Evolutionary conservation across 2,113 vertebrate species (phyloP), one percentile per base, ranked within the genome.

Genomic region (Elephantulus edwardii): DNA sequence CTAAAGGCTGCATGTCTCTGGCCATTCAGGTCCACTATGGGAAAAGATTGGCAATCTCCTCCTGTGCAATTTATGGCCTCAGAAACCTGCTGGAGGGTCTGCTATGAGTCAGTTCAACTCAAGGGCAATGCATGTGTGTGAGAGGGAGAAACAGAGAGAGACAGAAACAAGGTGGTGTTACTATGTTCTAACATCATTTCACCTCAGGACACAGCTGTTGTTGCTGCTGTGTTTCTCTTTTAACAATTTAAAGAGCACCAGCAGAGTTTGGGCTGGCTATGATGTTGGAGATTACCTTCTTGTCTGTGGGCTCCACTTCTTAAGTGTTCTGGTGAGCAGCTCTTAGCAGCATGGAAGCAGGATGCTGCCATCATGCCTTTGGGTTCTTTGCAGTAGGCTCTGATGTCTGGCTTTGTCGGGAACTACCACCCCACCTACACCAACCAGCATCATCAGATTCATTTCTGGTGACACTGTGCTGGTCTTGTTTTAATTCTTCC

Each of bases 191-290:
- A 44, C 30, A 35, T 28, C n/a, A 5, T 38, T 81, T 60, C 35
- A 8, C 12, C n/a, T n/a, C 11, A 16, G 81, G 48, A 68, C 83
- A n/a, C n/a, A 50, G 48, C 48, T 50, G 48, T 16, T 50, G 68
- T 54, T 56, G 54, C 42, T 20, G 64, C 82, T 46, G 4, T 28
- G 54, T 87, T 72, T 94, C 64, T 54, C 35, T 86, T 71, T 80
- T 54, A 22, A 20, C 48, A 8, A 50, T 33, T 14, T 13, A 16
- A 42, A 62, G 42, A 70, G 12, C 83, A n/a, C 68, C 14, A 91
- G 40, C 1, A 52, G 60, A 56, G 40, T 74, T 44, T 52, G 30
- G 48, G 48, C 16, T n/a, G 2, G 42, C 17, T 60, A 16, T 30
- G 3, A 38, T 66, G 20, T 50, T 60, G 72, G 64, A 64, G 50